A percentile compares a stretch with the other conserved stretches of the same genome.
These are phyloP conservation scores for Actinia equina DNA, from an alignment of 64 coral and sea anemone species.

Conservation along the genomic window DNA sequence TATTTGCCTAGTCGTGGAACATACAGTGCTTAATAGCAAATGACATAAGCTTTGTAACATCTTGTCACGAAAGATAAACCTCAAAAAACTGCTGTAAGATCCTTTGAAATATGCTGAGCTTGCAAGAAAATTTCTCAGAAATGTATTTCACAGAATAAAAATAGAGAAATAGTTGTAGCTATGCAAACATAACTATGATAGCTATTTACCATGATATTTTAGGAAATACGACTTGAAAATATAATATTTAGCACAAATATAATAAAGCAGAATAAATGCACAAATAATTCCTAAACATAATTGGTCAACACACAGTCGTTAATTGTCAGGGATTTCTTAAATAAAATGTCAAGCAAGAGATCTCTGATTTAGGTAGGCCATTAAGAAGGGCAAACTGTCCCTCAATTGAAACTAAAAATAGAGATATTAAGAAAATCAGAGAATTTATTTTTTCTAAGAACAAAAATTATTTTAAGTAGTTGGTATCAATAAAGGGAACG, in stretches of 20 bases:
- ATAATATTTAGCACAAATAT: not conserved
- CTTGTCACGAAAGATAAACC: slow-evolving; percentile 8
- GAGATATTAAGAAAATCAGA: not conserved
- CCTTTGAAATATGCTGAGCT: not conserved
- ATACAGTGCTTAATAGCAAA: not conserved
- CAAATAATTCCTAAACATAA: not conserved
- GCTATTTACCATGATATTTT: not conserved
- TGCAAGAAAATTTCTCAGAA: not conserved
- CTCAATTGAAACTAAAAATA: not conserved
- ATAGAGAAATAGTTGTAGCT: not conserved
- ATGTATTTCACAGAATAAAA: not conserved
- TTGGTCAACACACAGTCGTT: not conserved
- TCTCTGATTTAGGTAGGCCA: not conserved
- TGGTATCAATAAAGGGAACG: not conserved
- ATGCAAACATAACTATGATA: not conserved
- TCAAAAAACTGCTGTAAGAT: not conserved
- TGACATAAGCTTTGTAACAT: not conserved
- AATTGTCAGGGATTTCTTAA: not conserved
- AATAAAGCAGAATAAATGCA: not conserved
- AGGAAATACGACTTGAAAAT: not conserved
- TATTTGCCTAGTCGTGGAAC: not conserved
- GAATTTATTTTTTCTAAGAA: not conserved
- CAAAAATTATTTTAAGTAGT: not conserved
- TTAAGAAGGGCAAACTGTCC: not conserved
- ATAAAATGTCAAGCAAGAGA: not conserved